Evolutionary conservation across 23 tunicate genomes (phyloP).

Genomic region (Halocynthia roretzi): DNA sequence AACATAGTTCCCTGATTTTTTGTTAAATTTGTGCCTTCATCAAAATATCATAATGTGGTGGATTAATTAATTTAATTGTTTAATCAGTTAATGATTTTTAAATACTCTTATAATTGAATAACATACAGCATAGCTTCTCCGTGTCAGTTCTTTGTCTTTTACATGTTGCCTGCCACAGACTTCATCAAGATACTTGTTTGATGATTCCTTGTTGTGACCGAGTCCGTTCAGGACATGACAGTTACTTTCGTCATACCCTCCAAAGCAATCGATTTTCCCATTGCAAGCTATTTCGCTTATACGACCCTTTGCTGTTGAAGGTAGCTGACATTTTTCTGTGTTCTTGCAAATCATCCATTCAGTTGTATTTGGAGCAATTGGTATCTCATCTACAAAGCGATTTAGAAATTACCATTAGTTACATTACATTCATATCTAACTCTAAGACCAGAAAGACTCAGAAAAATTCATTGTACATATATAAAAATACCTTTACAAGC

Average conservation of each 20-base stretch:
- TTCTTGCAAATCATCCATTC: slow-evolving; percentile 29
- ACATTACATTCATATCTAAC: too few relatives aligned
- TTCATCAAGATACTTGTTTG: background rate
- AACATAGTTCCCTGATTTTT: background rate
- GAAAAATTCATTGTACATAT: background rate
- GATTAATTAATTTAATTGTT: background rate
- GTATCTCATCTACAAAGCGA: background rate
- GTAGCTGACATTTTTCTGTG: slow-evolving; percentile 34
- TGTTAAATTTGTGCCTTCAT: background rate
- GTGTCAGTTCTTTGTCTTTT: slow-evolving; percentile 15
- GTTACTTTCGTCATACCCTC: slow-evolving; percentile 69
- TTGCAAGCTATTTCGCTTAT: slow-evolving; percentile 53
- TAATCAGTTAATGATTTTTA: background rate
- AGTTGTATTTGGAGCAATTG: slow-evolving; percentile 20
- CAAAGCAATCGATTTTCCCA: slow-evolving; percentile 73
- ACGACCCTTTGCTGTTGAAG: slow-evolving; percentile 10
- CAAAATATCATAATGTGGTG: too few relatives aligned
- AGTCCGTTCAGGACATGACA: slow-evolving; percentile 16
- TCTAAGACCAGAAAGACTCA: too few relatives aligned
- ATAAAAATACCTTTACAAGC: slow-evolving; percentile 23
- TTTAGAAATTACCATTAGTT: too few relatives aligned
- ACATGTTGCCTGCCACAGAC: background rate
- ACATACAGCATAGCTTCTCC: slow-evolving; percentile 13
- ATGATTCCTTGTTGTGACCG: background rate
- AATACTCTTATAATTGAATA: background rate